phyloP scores from a whole-genome alignment of 1,140 invertebrate species.

The Gryllus bimaculatus region DNA sequence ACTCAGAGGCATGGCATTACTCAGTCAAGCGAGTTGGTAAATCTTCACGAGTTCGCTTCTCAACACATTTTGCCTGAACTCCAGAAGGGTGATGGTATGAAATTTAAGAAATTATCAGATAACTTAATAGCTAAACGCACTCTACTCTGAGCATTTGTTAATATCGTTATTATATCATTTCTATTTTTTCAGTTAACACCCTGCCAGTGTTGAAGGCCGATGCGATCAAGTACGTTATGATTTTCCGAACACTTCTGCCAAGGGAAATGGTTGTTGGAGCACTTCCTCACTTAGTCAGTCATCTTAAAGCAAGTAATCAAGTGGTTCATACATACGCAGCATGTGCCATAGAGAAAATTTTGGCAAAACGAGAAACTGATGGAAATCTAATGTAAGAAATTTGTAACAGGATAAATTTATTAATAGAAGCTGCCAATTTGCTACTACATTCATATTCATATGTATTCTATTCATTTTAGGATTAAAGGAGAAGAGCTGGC shows the following conservation, averaged over 20 bases:
- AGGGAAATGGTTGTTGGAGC: constrained; percentile 60
- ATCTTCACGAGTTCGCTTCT: constrained; percentile 77
- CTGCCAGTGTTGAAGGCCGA: constrained; percentile 90
- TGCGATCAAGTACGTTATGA: constrained; percentile 92
- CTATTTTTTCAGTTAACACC: constrained; percentile 59
- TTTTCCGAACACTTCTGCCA: constrained; percentile 83
- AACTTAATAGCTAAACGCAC: neutral
- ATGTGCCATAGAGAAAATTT: constrained; percentile 79
- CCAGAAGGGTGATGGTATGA: constrained; percentile 56
- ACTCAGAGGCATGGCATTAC: constrained; percentile 88
- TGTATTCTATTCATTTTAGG: constrained; percentile 35
- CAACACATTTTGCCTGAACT: constrained; percentile 81
- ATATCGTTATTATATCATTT: neutral
- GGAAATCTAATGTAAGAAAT: constrained; percentile 13
- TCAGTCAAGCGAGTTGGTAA: constrained; percentile 78
- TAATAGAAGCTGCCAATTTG: no score
- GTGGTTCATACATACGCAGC: constrained; percentile 95
- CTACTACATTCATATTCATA: constrained; percentile 8
- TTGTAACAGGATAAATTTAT: neutral
- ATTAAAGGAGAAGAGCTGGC: constrained; percentile 46
- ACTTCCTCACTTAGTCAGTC: constrained; percentile 65
- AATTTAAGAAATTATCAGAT: constrained; percentile 19
- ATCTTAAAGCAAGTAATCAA: constrained; percentile 59
- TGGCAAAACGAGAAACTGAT: constrained; percentile 46
- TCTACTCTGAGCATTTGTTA: neutral